Evolutionary conservation across 2,113 vertebrate genomes (phyloP).

Genomic region (Salvelinus sp.): DNA sequence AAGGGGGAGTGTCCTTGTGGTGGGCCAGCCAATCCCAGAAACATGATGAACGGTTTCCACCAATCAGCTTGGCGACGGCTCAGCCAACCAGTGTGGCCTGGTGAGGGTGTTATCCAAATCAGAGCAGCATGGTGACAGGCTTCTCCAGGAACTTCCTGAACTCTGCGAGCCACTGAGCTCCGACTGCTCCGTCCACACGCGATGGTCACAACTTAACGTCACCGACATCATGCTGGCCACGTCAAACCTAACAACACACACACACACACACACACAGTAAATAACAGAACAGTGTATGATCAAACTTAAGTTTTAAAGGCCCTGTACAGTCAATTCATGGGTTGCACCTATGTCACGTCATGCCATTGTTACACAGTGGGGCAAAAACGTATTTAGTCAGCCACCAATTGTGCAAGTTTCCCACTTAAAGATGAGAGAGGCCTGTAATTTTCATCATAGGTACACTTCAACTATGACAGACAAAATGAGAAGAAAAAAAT

Average conservation of each 20-base stretch:
- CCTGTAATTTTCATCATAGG: no score
- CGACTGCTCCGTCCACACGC: constrained; percentile 92
- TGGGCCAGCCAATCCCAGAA: constrained; percentile 46
- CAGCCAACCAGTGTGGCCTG: constrained; percentile 20
- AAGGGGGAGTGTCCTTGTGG: constrained; percentile 60
- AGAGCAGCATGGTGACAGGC: constrained; percentile 90
- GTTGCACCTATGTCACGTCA: no score
- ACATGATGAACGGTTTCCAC: constrained; percentile 23
- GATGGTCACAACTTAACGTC: constrained; percentile 93
- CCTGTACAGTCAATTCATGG: no score
- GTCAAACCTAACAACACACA: constrained; percentile 79
- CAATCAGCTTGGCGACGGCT: constrained; percentile 31
- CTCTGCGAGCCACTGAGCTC: constrained; percentile 93
- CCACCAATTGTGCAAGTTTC: no score
- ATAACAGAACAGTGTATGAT: no score
- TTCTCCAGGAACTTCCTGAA: constrained; percentile 93
- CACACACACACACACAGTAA: not conserved
- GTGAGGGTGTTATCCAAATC: constrained; percentile 55
- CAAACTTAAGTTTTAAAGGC: no score
- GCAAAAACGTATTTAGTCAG: no score
- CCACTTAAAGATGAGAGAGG: no score
- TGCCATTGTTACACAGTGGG: no score
- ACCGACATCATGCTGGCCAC: constrained; percentile 93
- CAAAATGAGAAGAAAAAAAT: no score
- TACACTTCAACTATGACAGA: no score